phyloP scores from a whole-genome alignment of 92 coral and sea anemone species.

The Paramuricea clavata region DNA sequence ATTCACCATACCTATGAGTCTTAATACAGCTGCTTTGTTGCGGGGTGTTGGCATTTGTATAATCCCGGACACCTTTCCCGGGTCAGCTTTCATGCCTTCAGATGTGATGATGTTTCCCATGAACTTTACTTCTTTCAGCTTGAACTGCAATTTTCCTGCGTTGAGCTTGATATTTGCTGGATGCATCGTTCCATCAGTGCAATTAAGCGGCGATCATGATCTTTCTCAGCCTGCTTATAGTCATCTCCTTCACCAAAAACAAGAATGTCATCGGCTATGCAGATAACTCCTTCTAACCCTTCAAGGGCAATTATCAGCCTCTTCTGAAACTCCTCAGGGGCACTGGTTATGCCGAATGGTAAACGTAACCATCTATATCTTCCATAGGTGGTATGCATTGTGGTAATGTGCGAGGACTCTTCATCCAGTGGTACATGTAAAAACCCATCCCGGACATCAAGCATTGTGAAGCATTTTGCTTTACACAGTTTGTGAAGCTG shows the following conservation, averaged over 20 bases:
- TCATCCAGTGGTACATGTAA: constrained; percentile 58
- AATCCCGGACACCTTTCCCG: constrained; percentile 64
- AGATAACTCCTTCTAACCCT: constrained; percentile 53
- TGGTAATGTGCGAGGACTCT: constrained; percentile 66
- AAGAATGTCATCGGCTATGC: constrained; percentile 69
- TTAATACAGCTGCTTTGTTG: constrained; percentile 66
- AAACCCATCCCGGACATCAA: too few species aligned
- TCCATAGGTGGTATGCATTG: constrained; percentile 68
- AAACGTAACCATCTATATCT: constrained; percentile 66
- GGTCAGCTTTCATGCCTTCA: constrained; percentile 68
- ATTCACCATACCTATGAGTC: constrained; percentile 74
- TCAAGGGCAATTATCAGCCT: constrained; percentile 48
- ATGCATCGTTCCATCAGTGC: constrained; percentile 67
- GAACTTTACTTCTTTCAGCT: constrained; percentile 62
- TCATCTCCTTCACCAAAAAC: constrained; percentile 61
- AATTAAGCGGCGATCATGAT: constrained; percentile 71
- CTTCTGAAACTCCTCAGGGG: constrained; percentile 71
- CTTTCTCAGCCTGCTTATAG: constrained; percentile 56
- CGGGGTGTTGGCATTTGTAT: constrained; percentile 69
- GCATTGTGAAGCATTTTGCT: constrained; percentile 66
- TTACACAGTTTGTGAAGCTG: constrained; percentile 56
- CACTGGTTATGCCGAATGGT: constrained; percentile 69
- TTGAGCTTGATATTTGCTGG: constrained; percentile 56
- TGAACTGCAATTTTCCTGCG: constrained; percentile 50
- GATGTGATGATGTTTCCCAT: constrained; percentile 65